Conservation (phyloP, 2,797 vertebrate species). For the Sebastes paucispinis region DNA sequence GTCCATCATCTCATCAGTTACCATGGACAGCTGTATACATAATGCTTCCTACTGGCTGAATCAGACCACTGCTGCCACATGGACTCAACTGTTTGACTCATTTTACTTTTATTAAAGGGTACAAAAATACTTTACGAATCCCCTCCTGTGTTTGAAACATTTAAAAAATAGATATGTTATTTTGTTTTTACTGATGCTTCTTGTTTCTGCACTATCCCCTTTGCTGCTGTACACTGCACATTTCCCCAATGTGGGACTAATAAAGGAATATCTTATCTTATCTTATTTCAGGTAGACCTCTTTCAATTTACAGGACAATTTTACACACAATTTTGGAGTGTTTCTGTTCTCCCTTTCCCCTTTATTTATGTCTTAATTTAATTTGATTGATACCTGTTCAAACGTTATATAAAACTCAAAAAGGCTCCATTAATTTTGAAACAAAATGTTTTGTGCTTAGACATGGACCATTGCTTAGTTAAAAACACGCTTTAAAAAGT, state of each 20-base stretch:
- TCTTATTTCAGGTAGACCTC: background rate
- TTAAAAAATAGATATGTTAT: background rate
- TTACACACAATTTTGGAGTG: too few relatives aligned
- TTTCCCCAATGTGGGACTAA: background rate
- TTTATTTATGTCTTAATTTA: background rate
- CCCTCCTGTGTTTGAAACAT: background rate
- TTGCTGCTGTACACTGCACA: background rate
- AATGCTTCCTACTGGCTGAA: background rate
- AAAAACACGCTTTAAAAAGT: background rate
- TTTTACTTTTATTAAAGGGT: background rate
- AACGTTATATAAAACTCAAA: background rate
- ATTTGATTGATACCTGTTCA: background rate
- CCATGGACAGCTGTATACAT: background rate
- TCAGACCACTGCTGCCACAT: background rate
- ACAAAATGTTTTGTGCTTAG: background rate
- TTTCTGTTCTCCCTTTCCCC: too few relatives aligned
- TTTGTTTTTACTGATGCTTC: too few relatives aligned
- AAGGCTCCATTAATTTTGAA: background rate
- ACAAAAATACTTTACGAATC: too few relatives aligned
- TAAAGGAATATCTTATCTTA: too few relatives aligned
- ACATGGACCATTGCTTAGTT: background rate
- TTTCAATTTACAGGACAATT: background rate
- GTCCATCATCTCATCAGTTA: too few relatives aligned
- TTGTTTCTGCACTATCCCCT: too few relatives aligned
- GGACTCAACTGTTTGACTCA: background rate